Evolutionary conservation across 2,113 vertebrate species (phyloP), one percentile per base, ranked within the genome.

Genomic region (Chiloscyllium plagiosum): DNA sequence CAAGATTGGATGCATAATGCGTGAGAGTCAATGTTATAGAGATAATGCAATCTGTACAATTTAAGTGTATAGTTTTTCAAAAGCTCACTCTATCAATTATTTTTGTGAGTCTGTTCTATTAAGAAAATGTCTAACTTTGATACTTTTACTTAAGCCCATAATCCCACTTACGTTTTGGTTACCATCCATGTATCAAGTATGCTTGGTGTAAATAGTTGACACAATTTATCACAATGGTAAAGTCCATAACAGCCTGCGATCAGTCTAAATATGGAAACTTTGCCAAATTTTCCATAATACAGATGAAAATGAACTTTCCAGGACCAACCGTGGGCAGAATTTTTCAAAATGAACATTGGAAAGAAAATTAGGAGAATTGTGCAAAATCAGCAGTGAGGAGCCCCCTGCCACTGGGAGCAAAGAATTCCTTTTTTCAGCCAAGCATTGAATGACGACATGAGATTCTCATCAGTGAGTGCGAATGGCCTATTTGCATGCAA

Each of bases 1-100:
- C 47, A 72, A 42, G 26, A 24, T 50, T 72, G 17, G 68, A 72
- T 70, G 10, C 13, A 52, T 10, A 3, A 13, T 42, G 26, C 15
- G 19, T 5, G 10, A 33, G 12, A 1, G 69, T 94, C n/a, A 94
- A 70, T 42, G 22, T 96, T 97, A 94, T 96, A 96, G 96, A 92
- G 61, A 96, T 96, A 97, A 96, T 95, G 19, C n/a, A 96, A 96
- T 95, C 86, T 65, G 96, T 86, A 94, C 69, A 96, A 96, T 96
- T 93, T 96, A 96, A 96, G 96, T 96, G 93, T 89, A 95, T 65
- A 90, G 95, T 94, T 96, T 96, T 96, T 96, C 96, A 96, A 37
- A 47, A 56, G 96, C 96, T 96, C 97, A 96, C 96, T 97, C 96
- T 70, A 80, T 96, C 96, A 95, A 83, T 95, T 96, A 96, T 95